Evolutionary conservation across 2,888 invertebrate species (phyloP), one percentile per base, ranked within the genome.

Genomic region (Parapristionchus giblindavisi): DNA sequence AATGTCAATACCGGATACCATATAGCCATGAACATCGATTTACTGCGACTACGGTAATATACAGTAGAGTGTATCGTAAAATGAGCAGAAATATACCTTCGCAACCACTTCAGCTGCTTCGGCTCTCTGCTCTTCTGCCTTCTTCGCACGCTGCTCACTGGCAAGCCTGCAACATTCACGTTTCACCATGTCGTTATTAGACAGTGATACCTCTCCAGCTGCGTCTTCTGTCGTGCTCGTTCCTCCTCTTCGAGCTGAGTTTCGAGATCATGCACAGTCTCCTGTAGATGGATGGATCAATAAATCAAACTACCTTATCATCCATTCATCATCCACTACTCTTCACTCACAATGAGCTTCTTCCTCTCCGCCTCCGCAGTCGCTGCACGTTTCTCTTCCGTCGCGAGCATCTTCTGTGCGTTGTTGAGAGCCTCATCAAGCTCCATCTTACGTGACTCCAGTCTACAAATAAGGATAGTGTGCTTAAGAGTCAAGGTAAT

Each of bases 151-250:
- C 65, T 60, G 56, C 51, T 63, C 74, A 24, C 52, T 14, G 43
- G 73, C 48, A 5, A 71, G 24, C 36, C 68, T 65, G 29, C 43
- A 65, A 63, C 8, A 43, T 43, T n/a, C n/a, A n/a, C n/a, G n/a
- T n/a, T n/a, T n/a, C n/a, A n/a, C n/a, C n/a, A n/a, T n/a, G n/a
- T n/a, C n/a, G n/a, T n/a, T n/a, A n/a, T n/a, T n/a, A n/a, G n/a
- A n/a, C n/a, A n/a, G n/a, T n/a, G n/a, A 90, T 98, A 98, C 87
- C 97, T 96, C 89, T 99, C 99, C 75, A 99, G 90, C 89, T 98
- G 96, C 51, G 98, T 89, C 89, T 99, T 99, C 89, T 99, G 99
- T 0, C 97, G 91, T 2, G 95, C 93, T 0, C 92, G 94, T 89
- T 99, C 99, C 87, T 99, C 99, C 85, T 98, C 97, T 88, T 99